Conservation (phyloP, 2,888 invertebrate genomes). For the Agonopterix subpropinquella region DNA sequence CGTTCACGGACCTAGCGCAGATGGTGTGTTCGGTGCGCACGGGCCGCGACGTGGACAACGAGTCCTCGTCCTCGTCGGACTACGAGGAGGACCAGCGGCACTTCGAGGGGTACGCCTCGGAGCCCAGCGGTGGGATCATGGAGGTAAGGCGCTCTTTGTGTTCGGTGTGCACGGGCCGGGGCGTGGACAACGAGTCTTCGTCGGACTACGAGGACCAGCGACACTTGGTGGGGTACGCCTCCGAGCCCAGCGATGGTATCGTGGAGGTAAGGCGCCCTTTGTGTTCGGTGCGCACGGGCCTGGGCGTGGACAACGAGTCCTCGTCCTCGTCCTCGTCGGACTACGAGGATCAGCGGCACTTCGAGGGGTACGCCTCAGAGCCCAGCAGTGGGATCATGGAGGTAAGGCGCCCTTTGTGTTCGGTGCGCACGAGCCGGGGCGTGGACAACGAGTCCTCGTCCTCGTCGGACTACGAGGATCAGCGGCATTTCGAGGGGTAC, state of each 20-base stretch:
- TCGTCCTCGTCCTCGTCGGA: constrained; percentile 79
- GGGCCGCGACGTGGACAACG: constrained; percentile 55
- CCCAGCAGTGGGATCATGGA: constrained; percentile 75
- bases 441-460: constrained; percentile 71
- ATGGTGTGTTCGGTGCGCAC: constrained; percentile 90
- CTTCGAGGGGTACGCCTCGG: constrained; percentile 90
- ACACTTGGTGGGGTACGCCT: constrained; percentile 88
- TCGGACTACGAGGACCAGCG: constrained; percentile 81
- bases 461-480: constrained; percentile 80
- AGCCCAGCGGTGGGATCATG: constrained; percentile 77
- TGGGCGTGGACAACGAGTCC: constrained; percentile 62
- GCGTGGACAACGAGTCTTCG: constrained; percentile 69
- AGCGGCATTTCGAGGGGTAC: constrained; percentile 87
- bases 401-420: constrained; percentile 76
- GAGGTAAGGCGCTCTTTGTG: constrained; percentile 67
- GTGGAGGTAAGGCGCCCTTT: constrained; percentile 42
- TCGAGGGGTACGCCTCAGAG: constrained; percentile 91
- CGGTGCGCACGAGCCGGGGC: constrained; percentile 77
- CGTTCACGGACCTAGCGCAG: constrained; percentile 94
- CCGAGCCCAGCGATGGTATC: constrained; percentile 81
- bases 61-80: constrained; percentile 78
- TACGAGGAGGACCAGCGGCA: constrained; percentile 82
- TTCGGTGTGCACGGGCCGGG: constrained; percentile 78
- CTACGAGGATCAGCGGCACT: constrained; percentile 81
- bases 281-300: constrained; percentile 82